These are phyloP conservation scores for Cerastis leucographa DNA, from an alignment of 2,888 invertebrate genomes.

Conservation along the genomic window DNA sequence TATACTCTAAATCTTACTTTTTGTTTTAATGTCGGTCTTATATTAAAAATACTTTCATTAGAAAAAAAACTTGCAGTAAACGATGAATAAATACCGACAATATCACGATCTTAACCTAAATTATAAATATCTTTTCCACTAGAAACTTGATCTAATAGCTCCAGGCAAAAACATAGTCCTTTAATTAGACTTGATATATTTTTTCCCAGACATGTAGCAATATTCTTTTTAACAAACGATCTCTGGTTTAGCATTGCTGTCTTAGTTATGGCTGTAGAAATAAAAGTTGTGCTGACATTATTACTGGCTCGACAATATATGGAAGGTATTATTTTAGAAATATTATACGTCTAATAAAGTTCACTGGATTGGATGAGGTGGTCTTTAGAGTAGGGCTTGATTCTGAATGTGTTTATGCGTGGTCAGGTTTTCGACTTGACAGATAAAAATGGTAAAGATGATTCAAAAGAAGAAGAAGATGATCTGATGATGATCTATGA, in stretches of 20 bases:
- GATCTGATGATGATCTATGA: not conserved
- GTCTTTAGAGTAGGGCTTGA: slow-evolving; percentile 17
- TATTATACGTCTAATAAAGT: slow-evolving; percentile 54
- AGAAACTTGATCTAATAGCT: slow-evolving; percentile 6
- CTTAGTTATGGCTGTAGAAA: slow-evolving; percentile 52
- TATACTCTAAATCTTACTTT: slow-evolving; percentile 7
- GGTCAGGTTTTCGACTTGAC: not conserved
- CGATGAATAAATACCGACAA: not conserved
- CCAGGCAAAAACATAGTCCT: slow-evolving; percentile 18
- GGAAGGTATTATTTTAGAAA: slow-evolving; percentile 48
- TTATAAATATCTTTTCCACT: not conserved
- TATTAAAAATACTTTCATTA: not conserved
- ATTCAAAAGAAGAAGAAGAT: not conserved
- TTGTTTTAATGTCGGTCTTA: slow-evolving; percentile 20
- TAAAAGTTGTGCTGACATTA: slow-evolving; percentile 58
- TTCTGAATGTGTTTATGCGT: not conserved
- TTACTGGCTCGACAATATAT: slow-evolving; percentile 34
- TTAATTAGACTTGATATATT: slow-evolving; percentile 41
- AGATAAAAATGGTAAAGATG: not conserved
- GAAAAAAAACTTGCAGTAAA: not conserved
- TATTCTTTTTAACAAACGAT: slow-evolving; percentile 48
- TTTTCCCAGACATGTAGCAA: slow-evolving; percentile 39
- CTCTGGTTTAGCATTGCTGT: slow-evolving; percentile 5
- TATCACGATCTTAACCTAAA: slow-evolving; percentile 4
- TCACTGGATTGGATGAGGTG: slow-evolving; percentile 8